Conservation (phyloP, 2,888 invertebrate genomes). For the Orthosia gracilis region DNA sequence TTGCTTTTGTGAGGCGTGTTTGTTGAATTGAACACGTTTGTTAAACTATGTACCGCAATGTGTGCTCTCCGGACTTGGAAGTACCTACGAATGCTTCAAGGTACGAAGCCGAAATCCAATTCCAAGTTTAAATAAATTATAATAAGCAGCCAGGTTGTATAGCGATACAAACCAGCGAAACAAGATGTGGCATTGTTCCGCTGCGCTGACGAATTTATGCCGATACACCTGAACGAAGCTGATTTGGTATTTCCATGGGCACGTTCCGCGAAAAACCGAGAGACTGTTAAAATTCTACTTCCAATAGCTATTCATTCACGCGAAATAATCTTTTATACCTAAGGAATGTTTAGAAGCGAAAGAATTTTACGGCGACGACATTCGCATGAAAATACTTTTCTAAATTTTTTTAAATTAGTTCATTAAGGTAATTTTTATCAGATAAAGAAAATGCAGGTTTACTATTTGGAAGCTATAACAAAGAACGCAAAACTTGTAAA, state of each 20-base stretch:
- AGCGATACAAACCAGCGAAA: conserved; percentile 39
- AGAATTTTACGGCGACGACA: conserved; percentile 63
- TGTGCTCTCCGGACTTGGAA: conserved; percentile 24
- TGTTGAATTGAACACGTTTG: conserved; percentile 53
- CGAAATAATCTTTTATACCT: conserved; percentile 69
- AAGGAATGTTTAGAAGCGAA: conserved; percentile 67
- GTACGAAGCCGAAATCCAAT: conserved; percentile 41
- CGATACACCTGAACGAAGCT: conserved; percentile 49
- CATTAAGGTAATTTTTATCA: conserved; percentile 69
- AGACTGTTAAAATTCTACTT: conserved; percentile 66
- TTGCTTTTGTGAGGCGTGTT: conserved; percentile 51
- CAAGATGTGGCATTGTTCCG: conserved; percentile 34
- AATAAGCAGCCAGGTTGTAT: conserved; percentile 25
- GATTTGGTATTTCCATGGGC: conserved; percentile 51
- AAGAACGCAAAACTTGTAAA: conserved; percentile 71
- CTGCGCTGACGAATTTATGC: conserved; percentile 52
- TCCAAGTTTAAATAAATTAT: conserved; percentile 51
- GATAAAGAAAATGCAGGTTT: conserved; percentile 70
- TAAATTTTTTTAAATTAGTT: conserved; percentile 65
- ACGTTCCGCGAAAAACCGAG: conserved; percentile 49
- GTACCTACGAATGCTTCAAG: conserved; percentile 44
- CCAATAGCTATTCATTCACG: conserved; percentile 69
- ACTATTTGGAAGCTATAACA: conserved; percentile 71
- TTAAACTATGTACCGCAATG: conserved; percentile 50
- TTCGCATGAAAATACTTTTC: conserved; percentile 68